Evolutionary conservation across 2,797 vertebrate genomes (phyloP).

Genomic region (Lepus oiostolus): DNA sequence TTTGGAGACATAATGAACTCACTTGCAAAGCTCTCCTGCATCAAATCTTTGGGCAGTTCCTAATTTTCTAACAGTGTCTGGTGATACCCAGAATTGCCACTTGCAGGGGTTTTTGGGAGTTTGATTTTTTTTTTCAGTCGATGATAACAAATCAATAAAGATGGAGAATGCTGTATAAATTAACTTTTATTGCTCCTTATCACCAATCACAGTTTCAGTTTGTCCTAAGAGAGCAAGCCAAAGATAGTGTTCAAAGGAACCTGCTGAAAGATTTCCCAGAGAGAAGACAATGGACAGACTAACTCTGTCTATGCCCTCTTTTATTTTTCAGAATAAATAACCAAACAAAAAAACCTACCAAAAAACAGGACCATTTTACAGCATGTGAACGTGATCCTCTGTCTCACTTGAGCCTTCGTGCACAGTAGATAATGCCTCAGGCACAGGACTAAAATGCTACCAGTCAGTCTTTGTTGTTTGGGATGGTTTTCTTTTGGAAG

Average conservation of each 20-base stretch:
- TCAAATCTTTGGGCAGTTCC: background rate
- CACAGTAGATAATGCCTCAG: background rate
- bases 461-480: slow-evolving; percentile 12
- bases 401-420: slow-evolving; percentile 38
- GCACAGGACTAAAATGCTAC: background rate
- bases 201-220: slow-evolving; percentile 52
- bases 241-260: slow-evolving; percentile 50
- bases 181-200: slow-evolving; percentile 61
- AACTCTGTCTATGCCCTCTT: slow-evolving; percentile 11
- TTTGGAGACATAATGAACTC: background rate
- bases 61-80: slow-evolving; percentile 20
- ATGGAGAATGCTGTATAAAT: slow-evolving; percentile 44
- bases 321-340: slow-evolving; percentile 44
- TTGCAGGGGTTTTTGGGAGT: background rate
- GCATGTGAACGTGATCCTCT: slow-evolving; percentile 21
- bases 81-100: background rate
- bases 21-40: background rate
- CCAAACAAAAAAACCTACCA: background rate
- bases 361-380: slow-evolving; percentile 45
- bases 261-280: slow-evolving; percentile 41
- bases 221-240: slow-evolving; percentile 44
- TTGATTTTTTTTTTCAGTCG: background rate
- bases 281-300: slow-evolving; percentile 55
- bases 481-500: slow-evolving; percentile 25
- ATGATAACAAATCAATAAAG: slow-evolving; percentile 1